Evolutionary conservation across 2,888 invertebrate genomes (phyloP), one percentile per base, ranked within the genome.

Genomic region (Pyrrhosoma nymphula): DNA sequence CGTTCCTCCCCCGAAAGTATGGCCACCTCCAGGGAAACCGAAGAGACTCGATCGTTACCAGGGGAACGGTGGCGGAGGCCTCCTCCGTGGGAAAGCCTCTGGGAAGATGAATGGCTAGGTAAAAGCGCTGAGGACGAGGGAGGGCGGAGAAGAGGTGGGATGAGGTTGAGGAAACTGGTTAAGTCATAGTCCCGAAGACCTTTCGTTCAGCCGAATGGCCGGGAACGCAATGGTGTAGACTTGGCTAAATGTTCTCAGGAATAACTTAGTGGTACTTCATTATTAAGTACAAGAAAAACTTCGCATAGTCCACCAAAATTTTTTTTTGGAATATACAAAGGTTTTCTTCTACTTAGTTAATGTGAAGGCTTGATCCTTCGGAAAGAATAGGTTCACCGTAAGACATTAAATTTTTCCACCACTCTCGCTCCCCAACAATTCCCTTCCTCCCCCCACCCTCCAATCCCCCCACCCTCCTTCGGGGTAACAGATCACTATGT

Each of bases 21-120:
- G 82, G 82, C 82, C 35, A 82, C 35, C 82, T 82, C 82, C 82
- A 82, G 82, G 82, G 82, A 82, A 82, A 82, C 82, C 82, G 82
- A 82, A 14, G 82, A 35, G 82, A 6, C 35, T 82, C 82, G 82
- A 82, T 82, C 82, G 82, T 82, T 82, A 82, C 82, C 82, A 16
- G 82, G 82, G 82, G 82, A 82, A 82, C 82, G 12, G 69, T 8
- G 47, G 47, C 47, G 47, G 47, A 60, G 60, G 60, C 10, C 69
- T 4, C 35, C 30, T 82, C 82, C 30, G 3, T 14, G 82, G 82
- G 35, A 14, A 35, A 47, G 16, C 82, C 18, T 3, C 35, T 14
- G 35, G 82, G 35, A 82, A 35, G 35, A 35, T 30, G 35, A 82
- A 35, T 82, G 82, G 82, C 4, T 8, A 82, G 82, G 82, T 82